phyloP scores from a whole-genome alignment of 2,113 vertebrate species.

The Perca flavescens region DNA sequence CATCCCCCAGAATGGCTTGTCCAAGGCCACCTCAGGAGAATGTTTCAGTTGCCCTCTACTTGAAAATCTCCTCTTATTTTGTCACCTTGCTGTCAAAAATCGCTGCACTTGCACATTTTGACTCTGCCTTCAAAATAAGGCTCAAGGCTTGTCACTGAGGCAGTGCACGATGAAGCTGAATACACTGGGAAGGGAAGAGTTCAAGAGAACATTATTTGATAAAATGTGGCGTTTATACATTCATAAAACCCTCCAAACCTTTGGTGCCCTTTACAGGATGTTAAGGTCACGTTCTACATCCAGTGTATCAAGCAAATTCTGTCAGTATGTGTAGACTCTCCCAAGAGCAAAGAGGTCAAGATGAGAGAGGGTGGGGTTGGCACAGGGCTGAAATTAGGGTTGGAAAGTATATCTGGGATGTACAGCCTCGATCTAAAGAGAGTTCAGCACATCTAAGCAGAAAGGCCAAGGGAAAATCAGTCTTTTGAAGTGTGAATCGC shows the following conservation, averaged over 20 bases:
- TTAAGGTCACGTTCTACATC: conserved; percentile 9
- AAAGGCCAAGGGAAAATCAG: conserved; percentile 71
- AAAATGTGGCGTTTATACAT: conserved; percentile 21
- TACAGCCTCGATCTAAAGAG: conserved; percentile 62
- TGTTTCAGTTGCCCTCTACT: background rate
- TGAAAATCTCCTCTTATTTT: background rate
- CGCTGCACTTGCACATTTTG: conserved; percentile 16
- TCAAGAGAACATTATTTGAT: conserved; percentile 18
- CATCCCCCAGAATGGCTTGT: background rate
- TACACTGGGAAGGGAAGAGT: background rate
- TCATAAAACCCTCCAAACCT: conserved; percentile 11
- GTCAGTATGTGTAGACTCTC: conserved; percentile 35
- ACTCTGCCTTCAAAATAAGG: conserved; percentile 13
- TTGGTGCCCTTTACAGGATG: conserved; percentile 22
- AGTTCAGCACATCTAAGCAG: conserved; percentile 72
- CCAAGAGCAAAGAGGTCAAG: conserved; percentile 50
- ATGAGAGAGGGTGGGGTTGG: conserved; percentile 43
- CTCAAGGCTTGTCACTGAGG: conserved; percentile 12
- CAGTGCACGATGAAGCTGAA: background rate
- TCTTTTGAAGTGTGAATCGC: conserved; percentile 79
- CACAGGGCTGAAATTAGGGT: conserved; percentile 54
- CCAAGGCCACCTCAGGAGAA: background rate
- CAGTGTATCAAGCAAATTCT: conserved; percentile 34
- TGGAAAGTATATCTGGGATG: conserved; percentile 66
- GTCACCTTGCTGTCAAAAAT: conserved; percentile 29